These are phyloP conservation scores for Asobara japonica DNA, from an alignment of 1,140 invertebrate species.

Conservation along the genomic window DNA sequence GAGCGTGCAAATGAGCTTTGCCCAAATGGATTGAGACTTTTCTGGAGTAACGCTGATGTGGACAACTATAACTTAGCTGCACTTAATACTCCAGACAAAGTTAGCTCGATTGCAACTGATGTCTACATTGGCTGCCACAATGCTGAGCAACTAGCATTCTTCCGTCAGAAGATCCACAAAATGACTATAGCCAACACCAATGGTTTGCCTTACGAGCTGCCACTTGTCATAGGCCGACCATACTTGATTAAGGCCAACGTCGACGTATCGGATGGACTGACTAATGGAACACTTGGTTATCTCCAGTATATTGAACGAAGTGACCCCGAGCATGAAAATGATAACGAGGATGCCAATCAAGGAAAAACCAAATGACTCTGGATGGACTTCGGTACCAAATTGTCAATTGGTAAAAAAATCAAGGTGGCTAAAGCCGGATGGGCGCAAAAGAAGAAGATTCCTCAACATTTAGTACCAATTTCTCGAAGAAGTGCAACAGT, in stretches of 20 bases:
- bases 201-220: constrained; percentile 45
- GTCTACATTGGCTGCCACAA: background rate
- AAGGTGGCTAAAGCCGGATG: background rate
- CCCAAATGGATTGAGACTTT: constrained; percentile 43
- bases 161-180: constrained; percentile 49
- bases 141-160: constrained; percentile 34
- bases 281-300: constrained; percentile 44
- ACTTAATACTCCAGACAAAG: constrained; percentile 37
- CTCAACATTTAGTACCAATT: constrained; percentile 2
- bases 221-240: constrained; percentile 42
- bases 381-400: background rate
- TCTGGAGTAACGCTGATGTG: constrained; percentile 35
- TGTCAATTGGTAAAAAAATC: background rate
- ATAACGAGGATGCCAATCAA: background rate
- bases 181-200: constrained; percentile 45
- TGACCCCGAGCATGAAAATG: constrained; percentile 39
- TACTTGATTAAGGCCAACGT: constrained; percentile 56
- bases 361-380: too few species aligned
- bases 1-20: constrained; percentile 29
- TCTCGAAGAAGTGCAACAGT: background rate
- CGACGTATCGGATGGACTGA: constrained; percentile 48
- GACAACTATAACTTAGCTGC: constrained; percentile 35
- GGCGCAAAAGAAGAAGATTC: background rate
- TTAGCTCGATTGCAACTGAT: constrained; percentile 42
- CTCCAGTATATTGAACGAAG: constrained; percentile 15